A percentile compares a stretch with the other conserved stretches of the same genome.
Conservation (phyloP, 2,113 vertebrate species). For the Coptodon bakossiorum region DNA sequence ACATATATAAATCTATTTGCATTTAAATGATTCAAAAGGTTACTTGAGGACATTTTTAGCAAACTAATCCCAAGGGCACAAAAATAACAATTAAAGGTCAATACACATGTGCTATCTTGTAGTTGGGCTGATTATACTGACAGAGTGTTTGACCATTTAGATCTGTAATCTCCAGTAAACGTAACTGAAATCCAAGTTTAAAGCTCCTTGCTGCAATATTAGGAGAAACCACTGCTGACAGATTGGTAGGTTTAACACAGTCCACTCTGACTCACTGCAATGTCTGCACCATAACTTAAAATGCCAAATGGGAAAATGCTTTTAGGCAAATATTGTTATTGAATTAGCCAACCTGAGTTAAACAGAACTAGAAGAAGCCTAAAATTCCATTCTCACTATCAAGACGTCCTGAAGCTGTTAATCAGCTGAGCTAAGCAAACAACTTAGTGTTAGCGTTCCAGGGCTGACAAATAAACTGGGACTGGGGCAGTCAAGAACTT, state of each 20-base stretch:
- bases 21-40: neutral
- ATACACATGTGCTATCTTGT: neutral
- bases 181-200: neutral
- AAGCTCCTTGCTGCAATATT: neutral
- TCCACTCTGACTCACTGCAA: neutral
- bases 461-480: neutral
- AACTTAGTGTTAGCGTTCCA: neutral
- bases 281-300: fast-evolving
- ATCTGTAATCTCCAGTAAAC: neutral
- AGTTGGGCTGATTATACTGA: neutral
- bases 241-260: neutral
- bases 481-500: neutral
- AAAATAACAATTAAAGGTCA: neutral
- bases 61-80: neutral
- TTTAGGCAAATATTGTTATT: neutral
- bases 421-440: neutral
- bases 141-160: neutral
- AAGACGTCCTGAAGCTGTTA: neutral
- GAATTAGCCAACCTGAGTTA: neutral
- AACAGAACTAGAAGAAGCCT: neutral
- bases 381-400: neutral
- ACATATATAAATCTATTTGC: neutral
- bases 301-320: neutral
- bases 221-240: neutral
- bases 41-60: neutral